Conservation (phyloP, 2,113 vertebrate species). For the Tautogolabrus adspersus region DNA sequence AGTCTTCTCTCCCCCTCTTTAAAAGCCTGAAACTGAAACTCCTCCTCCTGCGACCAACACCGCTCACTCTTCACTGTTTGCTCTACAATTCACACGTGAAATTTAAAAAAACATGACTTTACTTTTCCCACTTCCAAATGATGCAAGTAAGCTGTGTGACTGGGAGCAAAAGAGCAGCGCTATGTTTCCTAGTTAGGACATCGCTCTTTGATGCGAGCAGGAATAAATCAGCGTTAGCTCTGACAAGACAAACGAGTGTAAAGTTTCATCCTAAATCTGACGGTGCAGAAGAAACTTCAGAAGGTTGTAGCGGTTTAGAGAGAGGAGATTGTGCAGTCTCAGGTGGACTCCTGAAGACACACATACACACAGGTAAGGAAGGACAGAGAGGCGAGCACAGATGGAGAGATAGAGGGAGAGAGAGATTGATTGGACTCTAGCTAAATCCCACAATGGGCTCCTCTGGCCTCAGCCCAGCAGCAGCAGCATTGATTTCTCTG, state of each 20-base stretch:
- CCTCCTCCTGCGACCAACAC: neutral
- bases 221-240: slow-evolving; percentile 33
- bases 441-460: slow-evolving; percentile 71
- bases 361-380: slow-evolving; percentile 25
- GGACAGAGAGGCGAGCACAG: slow-evolving; percentile 37
- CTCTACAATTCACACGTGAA: slow-evolving; percentile 16
- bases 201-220: slow-evolving; percentile 8
- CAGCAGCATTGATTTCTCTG: slow-evolving; percentile 77
- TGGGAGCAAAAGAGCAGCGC: neutral
- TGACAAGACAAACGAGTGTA: slow-evolving; percentile 52
- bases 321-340: slow-evolving; percentile 49
- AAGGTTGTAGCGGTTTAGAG: slow-evolving; percentile 38
- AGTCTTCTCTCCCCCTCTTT: slow-evolving; percentile 36
- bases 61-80: slow-evolving; percentile 12
- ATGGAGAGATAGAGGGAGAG: slow-evolving; percentile 46
- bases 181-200: slow-evolving; percentile 5
- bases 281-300: slow-evolving; percentile 52
- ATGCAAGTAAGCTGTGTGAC: neutral
- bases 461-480: slow-evolving; percentile 69
- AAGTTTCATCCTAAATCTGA: slow-evolving; percentile 35
- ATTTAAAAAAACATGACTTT: slow-evolving; percentile 11
- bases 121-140: slow-evolving; percentile 17
- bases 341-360: slow-evolving; percentile 51
- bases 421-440: slow-evolving; percentile 75
- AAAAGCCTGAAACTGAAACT: slow-evolving; percentile 13